phyloP scores from a whole-genome alignment of 2,113 vertebrate genomes.

The Peromyscus californicus region DNA sequence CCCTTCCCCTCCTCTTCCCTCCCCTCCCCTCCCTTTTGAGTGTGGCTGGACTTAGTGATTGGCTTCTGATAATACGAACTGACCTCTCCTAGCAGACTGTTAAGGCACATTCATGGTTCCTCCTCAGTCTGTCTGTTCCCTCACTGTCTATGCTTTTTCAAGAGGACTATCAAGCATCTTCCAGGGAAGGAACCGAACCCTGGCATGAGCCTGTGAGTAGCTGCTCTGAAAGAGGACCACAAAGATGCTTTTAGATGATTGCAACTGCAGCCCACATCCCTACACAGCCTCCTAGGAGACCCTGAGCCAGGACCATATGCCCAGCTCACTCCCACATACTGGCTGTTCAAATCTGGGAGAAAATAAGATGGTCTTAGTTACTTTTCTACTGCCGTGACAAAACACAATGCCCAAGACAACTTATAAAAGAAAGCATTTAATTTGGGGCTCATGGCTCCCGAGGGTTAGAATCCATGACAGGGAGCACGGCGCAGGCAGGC shows the following conservation, averaged over 20 bases:
- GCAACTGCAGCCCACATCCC: not conserved
- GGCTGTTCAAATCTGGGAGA: not conserved
- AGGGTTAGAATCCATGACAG: not conserved
- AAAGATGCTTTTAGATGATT: not conserved
- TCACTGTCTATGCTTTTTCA: not conserved
- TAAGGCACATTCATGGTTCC: not conserved
- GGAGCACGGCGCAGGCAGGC: not conserved
- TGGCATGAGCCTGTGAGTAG: not conserved
- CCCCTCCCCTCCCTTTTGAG: not conserved
- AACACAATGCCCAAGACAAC: not conserved
- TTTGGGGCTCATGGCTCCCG: not conserved
- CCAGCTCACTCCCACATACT: not conserved
- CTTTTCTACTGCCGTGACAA: not conserved
- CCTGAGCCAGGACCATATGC: not conserved
- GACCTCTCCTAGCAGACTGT: not conserved
- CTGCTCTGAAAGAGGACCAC: not conserved
- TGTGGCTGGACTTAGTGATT: not conserved
- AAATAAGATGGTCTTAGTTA: not conserved
- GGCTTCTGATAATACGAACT: not conserved
- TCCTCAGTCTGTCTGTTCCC: not conserved
- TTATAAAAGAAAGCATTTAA: not conserved
- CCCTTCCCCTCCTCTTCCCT: too few relatives aligned
- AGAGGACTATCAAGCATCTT: not conserved
- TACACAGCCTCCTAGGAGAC: not conserved
- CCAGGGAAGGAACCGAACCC: not conserved